A percentile compares a stretch with the other conserved stretches of the same genome.
Conservation (phyloP, 2,113 vertebrate species). For the Perca flavescens region DNA sequence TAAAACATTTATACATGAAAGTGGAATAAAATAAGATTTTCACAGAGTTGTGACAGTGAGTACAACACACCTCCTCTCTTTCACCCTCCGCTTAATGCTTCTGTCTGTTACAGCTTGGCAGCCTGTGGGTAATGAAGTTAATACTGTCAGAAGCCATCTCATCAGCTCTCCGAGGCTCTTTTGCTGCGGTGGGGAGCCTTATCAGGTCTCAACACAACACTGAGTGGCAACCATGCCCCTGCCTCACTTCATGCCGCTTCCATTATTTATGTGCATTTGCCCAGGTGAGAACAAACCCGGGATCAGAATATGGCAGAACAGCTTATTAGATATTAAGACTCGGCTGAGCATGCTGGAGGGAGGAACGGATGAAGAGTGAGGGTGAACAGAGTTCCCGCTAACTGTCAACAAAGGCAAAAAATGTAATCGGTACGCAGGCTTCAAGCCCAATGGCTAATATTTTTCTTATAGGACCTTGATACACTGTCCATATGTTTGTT, state of each 20-base stretch:
- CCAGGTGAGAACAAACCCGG: constrained; percentile 73
- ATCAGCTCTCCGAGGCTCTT: constrained; percentile 76
- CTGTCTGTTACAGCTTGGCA: constrained; percentile 65
- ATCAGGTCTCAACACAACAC: constrained; percentile 74
- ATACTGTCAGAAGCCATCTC: constrained; percentile 77
- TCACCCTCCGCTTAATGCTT: constrained; percentile 53
- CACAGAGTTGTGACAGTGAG: constrained; percentile 63
- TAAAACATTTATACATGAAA: constrained; percentile 63
- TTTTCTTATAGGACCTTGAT: not conserved
- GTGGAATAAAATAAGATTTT: constrained; percentile 60
- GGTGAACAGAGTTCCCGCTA: constrained; percentile 16
- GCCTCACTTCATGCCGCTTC: constrained; percentile 57
- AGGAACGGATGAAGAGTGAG: constrained; percentile 29
- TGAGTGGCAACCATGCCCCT: constrained; percentile 46
- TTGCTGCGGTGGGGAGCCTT: constrained; percentile 64
- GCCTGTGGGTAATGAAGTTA: constrained; percentile 70
- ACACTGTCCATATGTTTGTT: not conserved
- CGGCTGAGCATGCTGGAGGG: constrained; percentile 34
- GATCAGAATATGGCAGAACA: constrained; percentile 68
- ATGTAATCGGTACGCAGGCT: constrained; percentile 24
- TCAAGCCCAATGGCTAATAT: not conserved
- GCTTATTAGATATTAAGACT: constrained; percentile 73
- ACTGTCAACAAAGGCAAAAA: constrained; percentile 39
- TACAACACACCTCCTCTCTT: constrained; percentile 49
- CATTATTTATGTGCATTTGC: constrained; percentile 83